Evolutionary conservation across 2,113 vertebrate species (phyloP).

Genomic region (Serinus canaria): DNA sequence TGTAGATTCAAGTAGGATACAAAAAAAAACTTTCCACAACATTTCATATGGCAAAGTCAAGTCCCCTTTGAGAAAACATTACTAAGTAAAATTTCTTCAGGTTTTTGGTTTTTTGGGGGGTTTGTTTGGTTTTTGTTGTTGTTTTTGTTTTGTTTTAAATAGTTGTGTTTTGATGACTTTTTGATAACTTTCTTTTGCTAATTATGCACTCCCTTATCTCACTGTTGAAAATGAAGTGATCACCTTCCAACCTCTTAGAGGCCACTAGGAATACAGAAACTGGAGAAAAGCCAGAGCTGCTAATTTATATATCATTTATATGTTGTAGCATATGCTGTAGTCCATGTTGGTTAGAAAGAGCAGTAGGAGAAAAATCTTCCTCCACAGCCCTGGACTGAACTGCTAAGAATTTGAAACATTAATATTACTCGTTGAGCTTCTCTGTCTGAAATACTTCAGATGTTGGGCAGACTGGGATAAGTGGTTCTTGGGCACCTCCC

Average conservation of each 20-base stretch:
- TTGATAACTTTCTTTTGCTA: not conserved
- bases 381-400: not conserved
- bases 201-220: not conserved
- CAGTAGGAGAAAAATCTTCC: not conserved
- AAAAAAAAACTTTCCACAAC: not conserved
- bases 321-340: not conserved
- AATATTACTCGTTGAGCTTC: not conserved
- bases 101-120: not conserved
- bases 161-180: not conserved
- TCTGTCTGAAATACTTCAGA: not conserved
- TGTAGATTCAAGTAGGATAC: not conserved
- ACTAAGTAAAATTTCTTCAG: not conserved
- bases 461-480: not conserved
- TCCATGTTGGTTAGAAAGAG: not conserved
- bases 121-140: not conserved
- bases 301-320: not conserved
- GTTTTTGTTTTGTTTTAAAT: not conserved
- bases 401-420: not conserved
- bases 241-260: not conserved
- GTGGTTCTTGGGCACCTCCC: not conserved
- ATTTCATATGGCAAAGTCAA: not conserved
- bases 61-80: not conserved
- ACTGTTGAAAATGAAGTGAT: not conserved
- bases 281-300: not conserved
- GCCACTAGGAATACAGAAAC: not conserved